Percentiles rank a stretch among this genome's conserved stretches.
Evolutionary conservation across 2,797 vertebrate species (phyloP).

Genomic region (Erethizon dorsatum): DNA sequence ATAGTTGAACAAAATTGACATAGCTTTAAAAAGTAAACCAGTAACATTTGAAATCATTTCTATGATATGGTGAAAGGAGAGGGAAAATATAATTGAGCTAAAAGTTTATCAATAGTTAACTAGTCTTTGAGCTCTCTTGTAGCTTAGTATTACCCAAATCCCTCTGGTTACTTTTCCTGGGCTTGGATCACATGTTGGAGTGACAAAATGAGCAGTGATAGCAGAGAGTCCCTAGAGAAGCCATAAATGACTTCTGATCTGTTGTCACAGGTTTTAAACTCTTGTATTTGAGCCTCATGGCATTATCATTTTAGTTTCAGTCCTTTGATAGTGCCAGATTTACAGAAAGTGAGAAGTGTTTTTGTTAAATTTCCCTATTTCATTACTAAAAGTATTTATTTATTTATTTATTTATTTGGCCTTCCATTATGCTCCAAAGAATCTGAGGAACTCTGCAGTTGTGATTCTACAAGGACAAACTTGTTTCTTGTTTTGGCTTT

Average conservation of each 20-base stretch:
- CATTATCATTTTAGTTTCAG: background rate
- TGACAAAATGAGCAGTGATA: constrained; percentile 78
- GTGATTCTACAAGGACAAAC: background rate
- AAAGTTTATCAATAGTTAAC: constrained; percentile 80
- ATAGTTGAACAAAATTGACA: background rate
- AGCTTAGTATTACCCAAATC: constrained; percentile 76
- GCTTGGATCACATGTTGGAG: constrained; percentile 53
- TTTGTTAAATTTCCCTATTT: background rate
- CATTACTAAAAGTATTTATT: background rate
- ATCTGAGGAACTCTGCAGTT: background rate
- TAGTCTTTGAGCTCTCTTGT: constrained; percentile 73
- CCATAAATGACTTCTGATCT: constrained; percentile 72
- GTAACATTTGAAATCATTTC: constrained; percentile 62
- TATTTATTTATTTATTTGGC: background rate
- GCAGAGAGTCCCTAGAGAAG: constrained; percentile 80
- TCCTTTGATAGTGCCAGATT: background rate
- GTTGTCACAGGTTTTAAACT: constrained; percentile 80
- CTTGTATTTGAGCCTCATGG: constrained; percentile 68
- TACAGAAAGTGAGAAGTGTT: background rate
- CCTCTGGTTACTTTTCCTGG: constrained; percentile 57
- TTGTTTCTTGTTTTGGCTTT: background rate
- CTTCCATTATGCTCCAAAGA: background rate
- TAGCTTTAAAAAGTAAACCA: constrained; percentile 1
- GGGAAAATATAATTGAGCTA: constrained; percentile 76
- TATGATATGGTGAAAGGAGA: constrained; percentile 63